Conservation (phyloP, 2,797 vertebrate genomes). For the Oreonectes daqikongensis region DNA sequence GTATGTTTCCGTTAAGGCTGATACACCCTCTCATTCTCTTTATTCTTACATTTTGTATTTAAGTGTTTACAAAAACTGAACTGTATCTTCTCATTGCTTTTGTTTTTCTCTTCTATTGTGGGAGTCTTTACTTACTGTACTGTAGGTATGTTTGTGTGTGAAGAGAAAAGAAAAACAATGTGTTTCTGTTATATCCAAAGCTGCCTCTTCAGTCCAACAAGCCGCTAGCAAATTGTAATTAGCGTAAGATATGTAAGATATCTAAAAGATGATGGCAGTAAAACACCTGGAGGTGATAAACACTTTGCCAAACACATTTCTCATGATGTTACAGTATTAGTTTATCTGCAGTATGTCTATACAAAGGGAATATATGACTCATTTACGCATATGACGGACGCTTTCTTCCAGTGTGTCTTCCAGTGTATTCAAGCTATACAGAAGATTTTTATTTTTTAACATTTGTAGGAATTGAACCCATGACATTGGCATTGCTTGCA, state of each 20-base stretch:
- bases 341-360: conserved; percentile 11
- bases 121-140: conserved; percentile 70
- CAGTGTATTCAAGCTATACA: too few species aligned
- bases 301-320: conserved; percentile 25
- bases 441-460: too few species aligned
- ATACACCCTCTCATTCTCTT: not conserved
- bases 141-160: conserved; percentile 46
- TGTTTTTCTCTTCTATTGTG: conserved; percentile 61
- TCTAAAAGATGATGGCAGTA: conserved; percentile 26
- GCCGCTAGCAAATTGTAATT: conserved; percentile 65
- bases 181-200: conserved; percentile 66
- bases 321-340: not conserved
- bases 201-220: conserved; percentile 60
- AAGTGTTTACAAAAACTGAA: conserved; percentile 11
- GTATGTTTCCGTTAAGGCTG: too few species aligned
- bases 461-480: not conserved
- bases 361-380: not conserved
- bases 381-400: not conserved
- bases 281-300: conserved; percentile 19
- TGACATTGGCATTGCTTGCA: not conserved
- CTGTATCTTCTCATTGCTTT: conserved; percentile 54
- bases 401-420: not conserved
- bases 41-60: not conserved
- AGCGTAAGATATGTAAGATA: conserved; percentile 32
- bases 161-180: not conserved